Evolutionary conservation across 1,140 invertebrate species (phyloP).

Genomic region (Dinoponera quadriceps): DNA sequence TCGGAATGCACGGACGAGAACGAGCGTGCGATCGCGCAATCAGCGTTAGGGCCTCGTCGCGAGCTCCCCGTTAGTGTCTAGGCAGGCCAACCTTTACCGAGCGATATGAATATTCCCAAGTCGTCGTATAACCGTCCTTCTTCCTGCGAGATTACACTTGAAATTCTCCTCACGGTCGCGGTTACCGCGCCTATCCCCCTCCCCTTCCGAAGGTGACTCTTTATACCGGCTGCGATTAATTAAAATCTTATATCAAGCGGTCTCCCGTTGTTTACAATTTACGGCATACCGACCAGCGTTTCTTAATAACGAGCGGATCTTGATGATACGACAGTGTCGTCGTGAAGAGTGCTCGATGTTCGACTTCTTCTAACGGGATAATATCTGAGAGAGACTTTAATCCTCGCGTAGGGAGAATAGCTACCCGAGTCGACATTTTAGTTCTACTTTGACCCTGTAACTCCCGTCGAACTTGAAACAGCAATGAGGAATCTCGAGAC

Average conservation of each 20-base stretch:
- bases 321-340: not conserved
- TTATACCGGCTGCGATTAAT: constrained; percentile 13
- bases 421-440: too few relatives aligned
- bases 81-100: constrained; percentile 11
- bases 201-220: not conserved
- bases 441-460: too few relatives aligned
- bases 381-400: not conserved
- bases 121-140: constrained; percentile 5
- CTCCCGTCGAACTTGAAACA: too few relatives aligned
- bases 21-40: constrained; percentile 15
- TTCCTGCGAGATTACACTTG: constrained; percentile 9
- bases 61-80: not conserved
- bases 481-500: too few relatives aligned
- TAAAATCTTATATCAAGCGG: constrained; percentile 5
- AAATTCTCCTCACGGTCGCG: constrained; percentile 12
- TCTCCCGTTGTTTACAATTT: not conserved
- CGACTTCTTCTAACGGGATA: not conserved
- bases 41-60: not conserved
- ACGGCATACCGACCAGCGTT: not conserved
- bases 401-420: too few relatives aligned
- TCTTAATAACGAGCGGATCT: not conserved
- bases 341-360: not conserved
- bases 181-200: not conserved
- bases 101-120: constrained; percentile 35
- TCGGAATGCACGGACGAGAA: constrained; percentile 16